Percentiles rank a stretch among this genome's conserved stretches.
Conservation (phyloP, 1,140 invertebrate genomes). For the Anastatus disparis region DNA sequence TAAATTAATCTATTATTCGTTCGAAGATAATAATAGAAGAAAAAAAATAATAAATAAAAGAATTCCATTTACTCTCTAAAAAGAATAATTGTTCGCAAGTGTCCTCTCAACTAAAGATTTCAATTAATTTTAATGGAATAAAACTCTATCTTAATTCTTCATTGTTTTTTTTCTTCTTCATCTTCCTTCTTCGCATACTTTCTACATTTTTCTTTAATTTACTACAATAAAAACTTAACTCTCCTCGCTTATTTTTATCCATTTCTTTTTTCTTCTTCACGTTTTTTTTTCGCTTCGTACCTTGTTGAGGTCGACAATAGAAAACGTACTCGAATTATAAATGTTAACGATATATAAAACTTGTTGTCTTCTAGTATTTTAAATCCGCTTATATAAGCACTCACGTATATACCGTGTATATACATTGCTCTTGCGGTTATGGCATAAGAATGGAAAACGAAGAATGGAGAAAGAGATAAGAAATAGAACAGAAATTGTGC, state of each 20-base stretch:
- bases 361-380: neutral
- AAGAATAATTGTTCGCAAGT: neutral
- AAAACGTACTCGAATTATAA: constrained; percentile 4
- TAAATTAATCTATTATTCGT: no score
- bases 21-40: no score
- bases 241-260: neutral
- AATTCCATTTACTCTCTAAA: neutral
- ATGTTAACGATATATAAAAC: constrained; percentile 17
- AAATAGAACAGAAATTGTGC: neutral
- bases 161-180: constrained; percentile 1
- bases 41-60: neutral
- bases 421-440: no score
- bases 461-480: neutral
- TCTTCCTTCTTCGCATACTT: neutral
- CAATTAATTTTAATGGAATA: constrained; percentile 12
- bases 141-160: constrained; percentile 13
- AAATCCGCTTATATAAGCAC: constrained; percentile 18
- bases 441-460: neutral
- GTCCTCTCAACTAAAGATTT: neutral
- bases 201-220: no score
- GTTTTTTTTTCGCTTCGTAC: neutral
- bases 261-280: no score
- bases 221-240: no score
- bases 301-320: constrained; percentile 23
- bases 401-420: no score